These are phyloP conservation scores for Oophaga pumilio DNA, from an alignment of 2,113 vertebrate species.

Conservation along the genomic window DNA sequence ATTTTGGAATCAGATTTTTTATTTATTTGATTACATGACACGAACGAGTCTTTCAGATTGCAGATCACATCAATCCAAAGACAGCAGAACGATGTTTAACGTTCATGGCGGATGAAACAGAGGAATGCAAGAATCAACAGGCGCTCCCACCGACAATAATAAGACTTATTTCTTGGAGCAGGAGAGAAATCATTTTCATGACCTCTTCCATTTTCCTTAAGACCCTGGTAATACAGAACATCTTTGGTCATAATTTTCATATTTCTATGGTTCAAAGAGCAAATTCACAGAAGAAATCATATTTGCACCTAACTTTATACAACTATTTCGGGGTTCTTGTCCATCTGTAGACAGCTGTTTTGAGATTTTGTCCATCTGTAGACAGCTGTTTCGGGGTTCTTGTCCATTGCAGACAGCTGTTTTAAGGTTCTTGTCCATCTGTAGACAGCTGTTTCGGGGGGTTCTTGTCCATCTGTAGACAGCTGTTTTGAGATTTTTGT, in stretches of 20 bases:
- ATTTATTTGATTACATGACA: not conserved
- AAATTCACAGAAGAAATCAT: not conserved
- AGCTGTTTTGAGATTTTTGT: too few relatives aligned
- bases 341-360: too few relatives aligned
- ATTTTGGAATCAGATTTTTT: not conserved
- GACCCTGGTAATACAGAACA: not conserved
- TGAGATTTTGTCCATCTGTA: too few relatives aligned
- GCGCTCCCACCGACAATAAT: not conserved
- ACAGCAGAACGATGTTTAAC: not conserved
- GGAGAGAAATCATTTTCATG: not conserved
- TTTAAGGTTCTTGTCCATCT: too few relatives aligned
- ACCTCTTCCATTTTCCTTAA: not conserved
- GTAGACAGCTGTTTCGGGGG: too few relatives aligned
- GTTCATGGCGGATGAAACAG: not conserved
- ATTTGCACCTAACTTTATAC: too few relatives aligned
- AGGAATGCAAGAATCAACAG: not conserved
- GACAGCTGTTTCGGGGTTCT: too few relatives aligned
- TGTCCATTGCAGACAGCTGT: too few relatives aligned
- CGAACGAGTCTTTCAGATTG: not conserved
- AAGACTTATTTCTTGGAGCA: not conserved
- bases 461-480: too few relatives aligned
- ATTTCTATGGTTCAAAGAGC: not conserved
- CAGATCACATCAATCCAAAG: not conserved
- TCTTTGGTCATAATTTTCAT: not conserved
- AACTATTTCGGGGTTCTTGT: too few relatives aligned